phyloP scores from a whole-genome alignment of 2,113 vertebrate genomes.

The Rhegmatorhina hoffmannsi region DNA sequence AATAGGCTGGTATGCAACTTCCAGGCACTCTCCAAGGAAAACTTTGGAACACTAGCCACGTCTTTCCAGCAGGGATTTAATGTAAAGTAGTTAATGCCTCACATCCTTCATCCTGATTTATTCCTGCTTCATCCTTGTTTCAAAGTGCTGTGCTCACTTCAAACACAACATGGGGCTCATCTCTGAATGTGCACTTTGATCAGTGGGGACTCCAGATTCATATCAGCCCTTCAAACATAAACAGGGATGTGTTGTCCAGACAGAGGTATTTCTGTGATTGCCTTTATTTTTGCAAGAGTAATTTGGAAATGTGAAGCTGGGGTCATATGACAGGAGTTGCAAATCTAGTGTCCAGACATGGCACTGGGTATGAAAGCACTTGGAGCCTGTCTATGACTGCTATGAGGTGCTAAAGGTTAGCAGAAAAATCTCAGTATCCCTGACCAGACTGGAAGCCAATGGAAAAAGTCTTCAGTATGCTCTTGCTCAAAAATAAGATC shows the following conservation, averaged over 20 bases:
- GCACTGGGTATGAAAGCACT: not conserved
- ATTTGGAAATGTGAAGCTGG: not conserved
- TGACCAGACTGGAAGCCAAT: not conserved
- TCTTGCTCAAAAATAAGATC: not conserved
- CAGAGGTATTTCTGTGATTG: conserved; percentile 17
- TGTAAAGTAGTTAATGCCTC: conserved; percentile 11
- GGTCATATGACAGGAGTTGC: not conserved
- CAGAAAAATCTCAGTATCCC: not conserved
- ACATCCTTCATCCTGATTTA: conserved; percentile 48
- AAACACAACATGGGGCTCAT: conserved; percentile 6
- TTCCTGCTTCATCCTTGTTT: not conserved
- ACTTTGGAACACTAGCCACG: not conserved
- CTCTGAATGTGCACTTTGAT: not conserved
- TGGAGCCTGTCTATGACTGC: not conserved
- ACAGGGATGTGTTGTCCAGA: not conserved
- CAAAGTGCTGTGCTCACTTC: not conserved
- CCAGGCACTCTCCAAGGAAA: conserved; percentile 23
- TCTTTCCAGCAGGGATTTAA: conserved; percentile 16
- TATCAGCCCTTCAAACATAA: not conserved
- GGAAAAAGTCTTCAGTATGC: not conserved
- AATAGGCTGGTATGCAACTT: conserved; percentile 27
- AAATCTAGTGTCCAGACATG: not conserved
- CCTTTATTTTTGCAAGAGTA: not conserved
- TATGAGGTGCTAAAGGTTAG: not conserved
- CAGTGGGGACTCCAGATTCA: not conserved